Percentiles rank a stretch among this genome's conserved stretches.
phyloP scores from a whole-genome alignment of 2,113 vertebrate genomes.

The Gadus macrocephalus region DNA sequence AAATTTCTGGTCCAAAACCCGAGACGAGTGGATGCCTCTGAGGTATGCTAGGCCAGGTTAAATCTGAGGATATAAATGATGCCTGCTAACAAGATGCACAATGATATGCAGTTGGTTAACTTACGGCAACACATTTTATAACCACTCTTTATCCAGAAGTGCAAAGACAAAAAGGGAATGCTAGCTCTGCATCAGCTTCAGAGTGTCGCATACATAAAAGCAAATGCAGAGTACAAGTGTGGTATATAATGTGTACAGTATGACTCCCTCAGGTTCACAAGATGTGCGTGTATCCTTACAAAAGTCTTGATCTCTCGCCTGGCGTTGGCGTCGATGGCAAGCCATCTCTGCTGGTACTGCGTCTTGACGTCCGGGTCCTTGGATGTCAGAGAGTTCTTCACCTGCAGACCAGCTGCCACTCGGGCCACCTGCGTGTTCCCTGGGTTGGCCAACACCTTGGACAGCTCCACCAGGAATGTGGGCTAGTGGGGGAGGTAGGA shows the following conservation, averaged over 20 bases:
- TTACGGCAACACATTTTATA: too few relatives aligned
- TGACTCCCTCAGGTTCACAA: neutral
- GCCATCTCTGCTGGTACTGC: constrained; percentile 94
- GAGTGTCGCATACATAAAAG: too few relatives aligned
- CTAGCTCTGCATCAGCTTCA: too few relatives aligned
- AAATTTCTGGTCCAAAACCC: too few relatives aligned
- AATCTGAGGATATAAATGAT: too few relatives aligned
- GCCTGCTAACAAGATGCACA: too few relatives aligned
- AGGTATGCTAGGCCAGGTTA: too few relatives aligned
- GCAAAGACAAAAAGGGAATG: too few relatives aligned
- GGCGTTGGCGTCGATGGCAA: constrained; percentile 90
- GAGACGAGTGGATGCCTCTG: too few relatives aligned
- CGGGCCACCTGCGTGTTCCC: constrained; percentile 97
- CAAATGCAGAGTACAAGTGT: neutral
- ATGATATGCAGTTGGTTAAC: too few relatives aligned
- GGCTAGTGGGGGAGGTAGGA: constrained; percentile 68
- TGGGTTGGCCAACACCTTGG: constrained; percentile 94
- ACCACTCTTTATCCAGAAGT: too few relatives aligned
- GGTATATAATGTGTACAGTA: neutral
- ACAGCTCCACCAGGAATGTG: constrained; percentile 95
- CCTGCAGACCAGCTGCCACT: constrained; percentile 93
- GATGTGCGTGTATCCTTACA: constrained; percentile 67
- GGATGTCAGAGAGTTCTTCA: constrained; percentile 97
- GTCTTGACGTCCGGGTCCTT: constrained; percentile 96
- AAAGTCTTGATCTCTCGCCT: constrained; percentile 95